These are phyloP conservation scores for Zaprionus tsacasi DNA, from an alignment of 1,140 invertebrate genomes.

Conservation along the genomic window DNA sequence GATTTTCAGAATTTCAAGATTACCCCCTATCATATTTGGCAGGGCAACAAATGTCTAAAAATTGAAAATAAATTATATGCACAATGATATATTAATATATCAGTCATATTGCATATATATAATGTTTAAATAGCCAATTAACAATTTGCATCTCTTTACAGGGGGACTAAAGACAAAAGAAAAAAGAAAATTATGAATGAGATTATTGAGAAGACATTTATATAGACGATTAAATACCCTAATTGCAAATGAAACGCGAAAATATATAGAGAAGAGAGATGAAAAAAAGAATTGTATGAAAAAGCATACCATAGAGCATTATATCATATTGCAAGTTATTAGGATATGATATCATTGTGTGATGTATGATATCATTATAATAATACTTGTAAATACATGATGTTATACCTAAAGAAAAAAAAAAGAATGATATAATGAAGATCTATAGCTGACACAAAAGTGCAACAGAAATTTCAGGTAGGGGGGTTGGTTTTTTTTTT, in stretches of 20 bases:
- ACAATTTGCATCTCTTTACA: slow-evolving; percentile 65
- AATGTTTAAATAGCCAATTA: slow-evolving; percentile 76
- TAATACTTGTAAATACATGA: not conserved
- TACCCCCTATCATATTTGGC: slow-evolving; percentile 3
- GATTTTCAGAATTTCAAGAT: too few species aligned
- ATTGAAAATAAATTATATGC: slow-evolving; percentile 17
- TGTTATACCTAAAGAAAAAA: not conserved
- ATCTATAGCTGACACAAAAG: not conserved
- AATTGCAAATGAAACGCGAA: not conserved
- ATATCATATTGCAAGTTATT: not conserved
- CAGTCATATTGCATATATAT: slow-evolving; percentile 5
- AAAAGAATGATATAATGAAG: not conserved
- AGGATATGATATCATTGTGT: not conserved
- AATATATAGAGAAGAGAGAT: not conserved
- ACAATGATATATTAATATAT: not conserved
- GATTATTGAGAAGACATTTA: not conserved
- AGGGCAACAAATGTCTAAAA: slow-evolving; percentile 6
- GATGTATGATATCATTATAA: not conserved
- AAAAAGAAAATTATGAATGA: not conserved
- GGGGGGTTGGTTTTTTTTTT: too few species aligned
- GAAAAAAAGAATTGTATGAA: too few species aligned
- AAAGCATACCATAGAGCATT: too few species aligned
- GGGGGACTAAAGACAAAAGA: slow-evolving; percentile 2
- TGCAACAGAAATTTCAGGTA: slow-evolving; percentile 9
- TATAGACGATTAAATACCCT: slow-evolving; percentile 25